Conservation (phyloP, 2,888 invertebrate species). For the Cybosia mesomella region DNA sequence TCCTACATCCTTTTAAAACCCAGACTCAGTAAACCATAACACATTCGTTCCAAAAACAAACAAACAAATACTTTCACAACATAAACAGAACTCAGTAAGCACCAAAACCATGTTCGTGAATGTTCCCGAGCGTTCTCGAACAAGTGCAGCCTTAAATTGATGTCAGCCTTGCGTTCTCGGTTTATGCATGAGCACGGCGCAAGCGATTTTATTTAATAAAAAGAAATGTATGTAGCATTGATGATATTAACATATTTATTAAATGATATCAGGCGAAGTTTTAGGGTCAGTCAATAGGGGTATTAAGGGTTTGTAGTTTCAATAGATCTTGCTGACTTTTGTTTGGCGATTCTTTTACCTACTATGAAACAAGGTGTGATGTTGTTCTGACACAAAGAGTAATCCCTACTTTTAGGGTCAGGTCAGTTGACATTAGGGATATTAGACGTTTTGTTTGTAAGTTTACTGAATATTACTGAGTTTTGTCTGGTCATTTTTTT, state of each 20-base stretch:
- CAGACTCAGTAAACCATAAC: background rate
- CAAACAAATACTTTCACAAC: constrained; percentile 12
- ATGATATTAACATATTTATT: constrained; percentile 72
- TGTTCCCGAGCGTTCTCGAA: constrained; percentile 33
- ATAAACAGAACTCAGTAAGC: constrained; percentile 6
- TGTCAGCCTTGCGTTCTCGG: constrained; percentile 59
- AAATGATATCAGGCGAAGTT: constrained; percentile 66
- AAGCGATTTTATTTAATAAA: constrained; percentile 65
- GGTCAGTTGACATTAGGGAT: background rate
- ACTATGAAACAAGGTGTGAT: too few relatives aligned
- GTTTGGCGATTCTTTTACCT: background rate
- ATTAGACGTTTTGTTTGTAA: background rate
- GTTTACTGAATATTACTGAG: background rate
- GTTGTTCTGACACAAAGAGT: too few relatives aligned
- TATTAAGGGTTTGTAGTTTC: background rate
- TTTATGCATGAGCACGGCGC: constrained; percentile 60
- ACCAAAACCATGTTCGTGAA: constrained; percentile 27
- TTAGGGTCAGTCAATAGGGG: constrained; percentile 27
- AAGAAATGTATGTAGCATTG: constrained; percentile 60
- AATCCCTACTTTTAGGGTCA: too few relatives aligned
- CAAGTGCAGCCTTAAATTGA: constrained; percentile 53
- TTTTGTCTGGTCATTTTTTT: too few relatives aligned
- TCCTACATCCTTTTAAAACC: background rate
- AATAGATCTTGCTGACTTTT: background rate
- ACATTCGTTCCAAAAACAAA: constrained; percentile 10